Evolutionary conservation across 2,888 invertebrate species (phyloP).

Genomic region (Loripinus fragilis): DNA sequence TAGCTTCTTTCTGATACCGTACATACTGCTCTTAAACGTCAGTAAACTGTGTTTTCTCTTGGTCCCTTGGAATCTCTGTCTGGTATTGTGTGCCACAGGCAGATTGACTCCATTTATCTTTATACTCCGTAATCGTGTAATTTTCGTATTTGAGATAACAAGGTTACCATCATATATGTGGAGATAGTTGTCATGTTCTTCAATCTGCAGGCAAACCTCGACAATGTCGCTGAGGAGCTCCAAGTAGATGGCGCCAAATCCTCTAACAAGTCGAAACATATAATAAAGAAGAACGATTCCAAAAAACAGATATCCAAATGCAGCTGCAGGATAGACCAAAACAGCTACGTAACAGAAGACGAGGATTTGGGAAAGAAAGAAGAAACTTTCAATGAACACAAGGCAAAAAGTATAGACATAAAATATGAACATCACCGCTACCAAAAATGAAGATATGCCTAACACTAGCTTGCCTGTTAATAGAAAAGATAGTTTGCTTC

Average conservation of each 20-base stretch:
- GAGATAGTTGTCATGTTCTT: conserved; percentile 8
- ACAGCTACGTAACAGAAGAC: conserved; percentile 39
- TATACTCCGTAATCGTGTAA: not conserved
- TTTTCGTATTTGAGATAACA: conserved; percentile 5
- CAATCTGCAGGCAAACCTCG: conserved; percentile 19
- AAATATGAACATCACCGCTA: conserved; percentile 5
- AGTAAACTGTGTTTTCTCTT: not conserved
- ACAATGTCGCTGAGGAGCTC: conserved; percentile 40
- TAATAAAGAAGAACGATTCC: conserved; percentile 37
- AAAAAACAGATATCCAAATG: conserved; percentile 51
- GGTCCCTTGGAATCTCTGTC: not conserved
- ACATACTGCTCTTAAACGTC: conserved; percentile 14
- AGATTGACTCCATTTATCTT: not conserved
- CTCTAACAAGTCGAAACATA: conserved; percentile 23
- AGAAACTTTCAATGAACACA: conserved; percentile 34
- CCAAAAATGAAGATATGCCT: not conserved
- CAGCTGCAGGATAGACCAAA: conserved; percentile 33
- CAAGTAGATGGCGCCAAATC: conserved; percentile 29
- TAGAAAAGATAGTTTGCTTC: not conserved
- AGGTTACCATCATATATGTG: conserved; percentile 22
- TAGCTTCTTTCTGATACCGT: conserved; percentile 31
- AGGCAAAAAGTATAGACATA: conserved; percentile 26
- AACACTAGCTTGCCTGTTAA: not conserved
- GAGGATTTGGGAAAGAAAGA: conserved; percentile 31
- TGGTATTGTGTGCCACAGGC: not conserved